phyloP scores from a whole-genome alignment of 2,113 vertebrate genomes.

The Hassar affinis region DNA sequence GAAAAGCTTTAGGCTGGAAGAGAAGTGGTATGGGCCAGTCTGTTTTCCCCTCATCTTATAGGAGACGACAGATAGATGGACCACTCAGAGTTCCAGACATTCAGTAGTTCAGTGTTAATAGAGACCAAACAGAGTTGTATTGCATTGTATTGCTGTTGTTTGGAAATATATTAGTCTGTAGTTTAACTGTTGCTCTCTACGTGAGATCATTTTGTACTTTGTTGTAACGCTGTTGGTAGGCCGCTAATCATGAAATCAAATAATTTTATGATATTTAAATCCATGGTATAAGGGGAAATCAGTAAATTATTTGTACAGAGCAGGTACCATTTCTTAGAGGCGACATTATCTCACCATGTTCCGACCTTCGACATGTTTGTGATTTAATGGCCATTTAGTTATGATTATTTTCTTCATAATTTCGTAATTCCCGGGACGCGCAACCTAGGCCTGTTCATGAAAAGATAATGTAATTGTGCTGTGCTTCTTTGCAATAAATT shows the following conservation, averaged over 20 bases:
- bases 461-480: slow-evolving; percentile 70
- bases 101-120: slow-evolving; percentile 35
- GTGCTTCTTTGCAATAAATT: slow-evolving; percentile 65
- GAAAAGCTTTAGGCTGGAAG: slow-evolving; percentile 40
- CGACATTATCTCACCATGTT: slow-evolving; percentile 56
- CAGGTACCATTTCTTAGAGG: slow-evolving; percentile 43
- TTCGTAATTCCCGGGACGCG: not conserved
- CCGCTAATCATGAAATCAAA: slow-evolving; percentile 21
- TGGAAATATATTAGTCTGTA: slow-evolving; percentile 50
- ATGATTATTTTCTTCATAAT: not conserved
- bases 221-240: slow-evolving; percentile 45
- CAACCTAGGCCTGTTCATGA: slow-evolving; percentile 38
- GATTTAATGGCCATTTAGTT: slow-evolving; percentile 23
- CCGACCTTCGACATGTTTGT: slow-evolving; percentile 38
- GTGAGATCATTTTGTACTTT: slow-evolving; percentile 48
- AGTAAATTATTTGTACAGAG: slow-evolving; percentile 39
- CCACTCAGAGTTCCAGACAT: slow-evolving; percentile 24
- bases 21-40: not conserved
- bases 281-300: not conserved
- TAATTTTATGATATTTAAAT: slow-evolving; percentile 7
- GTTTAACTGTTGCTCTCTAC: slow-evolving; percentile 42
- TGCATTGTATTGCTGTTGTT: slow-evolving; percentile 64
- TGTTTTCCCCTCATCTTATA: not conserved
- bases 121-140: slow-evolving; percentile 60
- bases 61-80: not conserved